Base-by-base conservation (phyloP, 1,140 invertebrate species). In the Drosophila aff. region DNA sequence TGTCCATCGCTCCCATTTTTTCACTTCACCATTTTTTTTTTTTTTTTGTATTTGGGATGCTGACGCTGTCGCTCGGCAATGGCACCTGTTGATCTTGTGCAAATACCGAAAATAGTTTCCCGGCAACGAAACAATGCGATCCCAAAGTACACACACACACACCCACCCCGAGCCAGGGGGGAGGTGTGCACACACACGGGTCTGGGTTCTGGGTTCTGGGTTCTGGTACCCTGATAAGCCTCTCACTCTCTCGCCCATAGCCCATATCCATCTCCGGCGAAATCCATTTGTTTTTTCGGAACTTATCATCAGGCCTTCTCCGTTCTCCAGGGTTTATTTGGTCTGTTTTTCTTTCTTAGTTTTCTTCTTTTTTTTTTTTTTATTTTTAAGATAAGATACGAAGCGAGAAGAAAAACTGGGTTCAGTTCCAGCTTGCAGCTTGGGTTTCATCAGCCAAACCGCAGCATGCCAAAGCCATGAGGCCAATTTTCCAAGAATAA, bases 71-170 rank as follows among this genome's bases (percentile, higher is more conserved):
- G 41, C 36, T 46, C 21, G 33, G 40, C 61, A 43, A 65, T 64
- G 69, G 77, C 77, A 90, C 85, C 81, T 90, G 77, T 81, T 89
- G 84, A 84, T 84, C 84, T 84, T 78, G 44, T 78, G 84, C 85
- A 89, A 89, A 89, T 81, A 89, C 65, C 36, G 1, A 26, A 67
- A 81, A 79, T 89, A 84, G 85, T 81, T 84, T 31, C 64, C 44
- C 44, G 55, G 23, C 23, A 59, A 38, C 59, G 26, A 63, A 76
- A 87, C 84, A 87, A 87, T 71, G 68, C 73, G 69, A 87, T 83
- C 65, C 68, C 77, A 77, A 76, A 63, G 80, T 67, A 61, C 44
- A 81, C 40, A 73, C 26, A 44, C 31, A 58, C 36, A 36, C 43
- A 49, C 23, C 23, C 31, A 33, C 4, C 43, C 31, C 18, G 18